These are phyloP conservation scores for Miniopterus natalensis DNA, from an alignment of 2,113 vertebrate species.

Conservation along the genomic window DNA sequence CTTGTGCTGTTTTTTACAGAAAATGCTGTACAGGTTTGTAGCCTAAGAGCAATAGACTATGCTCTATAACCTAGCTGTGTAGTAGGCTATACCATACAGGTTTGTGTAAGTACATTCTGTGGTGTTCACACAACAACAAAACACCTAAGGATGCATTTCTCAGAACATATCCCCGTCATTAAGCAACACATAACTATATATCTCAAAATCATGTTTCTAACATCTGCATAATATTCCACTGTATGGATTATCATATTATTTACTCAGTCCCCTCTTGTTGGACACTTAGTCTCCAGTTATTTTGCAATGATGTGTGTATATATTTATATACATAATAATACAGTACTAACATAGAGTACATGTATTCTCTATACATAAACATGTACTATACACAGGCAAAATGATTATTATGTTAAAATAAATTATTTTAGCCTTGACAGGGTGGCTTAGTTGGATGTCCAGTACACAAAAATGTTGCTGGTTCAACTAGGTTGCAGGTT, in stretches of 20 bases:
- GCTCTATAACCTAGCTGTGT: neutral
- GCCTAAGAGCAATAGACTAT: neutral
- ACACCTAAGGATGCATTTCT: neutral
- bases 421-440: neutral
- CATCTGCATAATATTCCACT: neutral
- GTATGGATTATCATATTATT: neutral
- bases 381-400: neutral
- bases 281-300: neutral
- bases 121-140: neutral
- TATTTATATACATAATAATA: neutral
- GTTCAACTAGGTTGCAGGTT: neutral
- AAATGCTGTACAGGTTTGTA: neutral
- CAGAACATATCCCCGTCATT: neutral
- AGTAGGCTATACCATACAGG: neutral
- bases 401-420: conserved; percentile 12
- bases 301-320: neutral
- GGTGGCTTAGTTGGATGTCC: neutral
- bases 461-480: neutral
- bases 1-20: neutral
- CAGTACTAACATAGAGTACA: neutral
- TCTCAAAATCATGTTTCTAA: conserved; percentile 33
- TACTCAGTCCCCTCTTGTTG: neutral
- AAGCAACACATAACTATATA: neutral
- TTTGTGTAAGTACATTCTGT: neutral
- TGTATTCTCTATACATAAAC: neutral